phyloP scores from a whole-genome alignment of 2,113 vertebrate species.

The Telmatochromis sp. region DNA sequence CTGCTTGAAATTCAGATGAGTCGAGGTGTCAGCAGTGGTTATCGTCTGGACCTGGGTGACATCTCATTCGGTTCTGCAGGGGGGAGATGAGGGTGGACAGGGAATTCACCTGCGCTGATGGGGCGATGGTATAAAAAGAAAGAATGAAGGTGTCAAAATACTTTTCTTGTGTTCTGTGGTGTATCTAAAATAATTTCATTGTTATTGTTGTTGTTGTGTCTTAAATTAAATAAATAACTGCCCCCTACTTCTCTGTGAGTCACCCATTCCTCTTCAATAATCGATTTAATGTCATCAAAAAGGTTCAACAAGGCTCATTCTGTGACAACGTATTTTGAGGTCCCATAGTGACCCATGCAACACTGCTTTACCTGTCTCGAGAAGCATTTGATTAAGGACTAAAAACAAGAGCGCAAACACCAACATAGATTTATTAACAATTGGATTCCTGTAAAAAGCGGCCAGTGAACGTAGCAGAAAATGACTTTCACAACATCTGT shows the following conservation, averaged over 20 bases:
- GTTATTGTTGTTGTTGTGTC: not conserved
- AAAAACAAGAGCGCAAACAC: not conserved
- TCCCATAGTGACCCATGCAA: not conserved
- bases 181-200: not conserved
- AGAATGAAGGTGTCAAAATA: not conserved
- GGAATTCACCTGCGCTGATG: not conserved
- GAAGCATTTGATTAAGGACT: not conserved
- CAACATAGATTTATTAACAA: not conserved
- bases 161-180: not conserved
- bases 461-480: not conserved
- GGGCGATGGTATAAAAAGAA: not conserved
- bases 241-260: not conserved
- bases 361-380: not conserved
- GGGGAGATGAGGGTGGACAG: not conserved
- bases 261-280: not conserved
- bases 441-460: not conserved
- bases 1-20: conserved; percentile 62
- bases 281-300: not conserved
- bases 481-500: not conserved
- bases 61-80: conserved; percentile 24
- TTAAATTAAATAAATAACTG: not conserved
- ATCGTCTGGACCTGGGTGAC: conserved; percentile 27
- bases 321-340: not conserved
- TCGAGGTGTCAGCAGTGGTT: conserved; percentile 48
- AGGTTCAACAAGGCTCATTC: not conserved